Evolutionary conservation across 1,140 invertebrate genomes (phyloP), one percentile per base, ranked within the genome.

Genomic region (Proctacanthus coquilletti): DNA sequence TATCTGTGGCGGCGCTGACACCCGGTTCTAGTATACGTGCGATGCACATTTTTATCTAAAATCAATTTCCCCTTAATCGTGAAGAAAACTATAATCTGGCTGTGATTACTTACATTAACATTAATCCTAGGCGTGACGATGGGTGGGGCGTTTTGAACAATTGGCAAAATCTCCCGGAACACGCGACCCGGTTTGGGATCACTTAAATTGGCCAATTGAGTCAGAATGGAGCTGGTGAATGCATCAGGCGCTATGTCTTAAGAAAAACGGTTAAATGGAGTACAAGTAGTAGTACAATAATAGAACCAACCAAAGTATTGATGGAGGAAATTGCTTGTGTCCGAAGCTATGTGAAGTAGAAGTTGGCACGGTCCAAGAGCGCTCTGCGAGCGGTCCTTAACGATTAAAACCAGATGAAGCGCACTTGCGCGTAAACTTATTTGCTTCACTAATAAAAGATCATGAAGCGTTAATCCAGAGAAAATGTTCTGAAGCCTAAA

Each of bases 181-280:
- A 94, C 73, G 2, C 77, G 71, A n/a, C 75, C 80, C 5, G 91
- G 84, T 60, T 89, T 89, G 1, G 80, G 77, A 49, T 92, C 85
- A 25, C 80, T 77, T 21, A 88, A 64, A 10, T 69, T 66, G 20
- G 77, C 72, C 43, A 94, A 62, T 48, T 86, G 79, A 45, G 75
- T 70, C 43, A 92, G 77, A 5, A 95, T 63, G 21, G 75, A 68
- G 14, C 74, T 68, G 1, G 85, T 87, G 50, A 93, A 93, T 18
- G 72, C 65, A 56, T 89, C 84, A 18, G 77, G 63, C 38, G 69
- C 61, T 35, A 80, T 52, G 30, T 68, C 65, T 58, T 44, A 37
- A 32, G 5, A 15, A 44, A 3, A 27, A 21, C 6, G 17, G 49
- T 46, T 30, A 48, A 50, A n/a, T n/a, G n/a, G 10, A 60, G 38